Conservation (phyloP, 2,888 invertebrate genomes). For the Drosophila borborema region DNA sequence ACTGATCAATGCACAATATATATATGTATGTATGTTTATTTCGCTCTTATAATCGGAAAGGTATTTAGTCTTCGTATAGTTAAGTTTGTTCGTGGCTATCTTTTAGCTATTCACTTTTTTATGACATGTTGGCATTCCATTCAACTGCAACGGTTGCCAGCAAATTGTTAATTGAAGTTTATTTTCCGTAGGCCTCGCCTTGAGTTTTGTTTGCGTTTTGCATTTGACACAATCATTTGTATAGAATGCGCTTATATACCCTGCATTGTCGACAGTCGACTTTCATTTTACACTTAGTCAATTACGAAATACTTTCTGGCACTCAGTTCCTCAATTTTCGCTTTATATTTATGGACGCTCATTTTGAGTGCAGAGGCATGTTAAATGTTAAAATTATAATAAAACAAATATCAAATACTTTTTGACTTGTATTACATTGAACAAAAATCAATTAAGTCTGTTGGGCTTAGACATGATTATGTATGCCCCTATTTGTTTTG, state of each 20-base stretch:
- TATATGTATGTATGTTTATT: background rate
- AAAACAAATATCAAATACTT: background rate
- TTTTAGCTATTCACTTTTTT: slow-evolving; percentile 28
- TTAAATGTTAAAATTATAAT: slow-evolving; percentile 1
- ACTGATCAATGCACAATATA: too few relatives aligned
- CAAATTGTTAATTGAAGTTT: slow-evolving; percentile 43
- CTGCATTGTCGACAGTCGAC: slow-evolving; percentile 26
- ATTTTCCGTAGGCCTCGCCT: slow-evolving; percentile 58
- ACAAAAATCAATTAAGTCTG: background rate
- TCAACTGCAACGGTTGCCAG: slow-evolving; percentile 19
- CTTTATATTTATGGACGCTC: background rate
- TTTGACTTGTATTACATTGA: slow-evolving; percentile 4
- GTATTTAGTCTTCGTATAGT: background rate
- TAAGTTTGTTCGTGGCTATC: background rate
- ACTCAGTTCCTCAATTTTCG: slow-evolving; percentile 36
- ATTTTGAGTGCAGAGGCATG: background rate
- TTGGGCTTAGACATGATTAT: background rate
- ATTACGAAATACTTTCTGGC: slow-evolving; percentile 17
- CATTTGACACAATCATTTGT: slow-evolving; percentile 49
- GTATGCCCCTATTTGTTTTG: background rate
- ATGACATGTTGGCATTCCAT: slow-evolving; percentile 46
- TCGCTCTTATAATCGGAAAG: background rate
- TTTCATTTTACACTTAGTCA: slow-evolving; percentile 31
- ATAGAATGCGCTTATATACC: background rate
- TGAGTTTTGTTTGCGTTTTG: slow-evolving; percentile 58